phyloP scores from a whole-genome alignment of 1,140 invertebrate species.

The Diabrotica undecimpunctata region DNA sequence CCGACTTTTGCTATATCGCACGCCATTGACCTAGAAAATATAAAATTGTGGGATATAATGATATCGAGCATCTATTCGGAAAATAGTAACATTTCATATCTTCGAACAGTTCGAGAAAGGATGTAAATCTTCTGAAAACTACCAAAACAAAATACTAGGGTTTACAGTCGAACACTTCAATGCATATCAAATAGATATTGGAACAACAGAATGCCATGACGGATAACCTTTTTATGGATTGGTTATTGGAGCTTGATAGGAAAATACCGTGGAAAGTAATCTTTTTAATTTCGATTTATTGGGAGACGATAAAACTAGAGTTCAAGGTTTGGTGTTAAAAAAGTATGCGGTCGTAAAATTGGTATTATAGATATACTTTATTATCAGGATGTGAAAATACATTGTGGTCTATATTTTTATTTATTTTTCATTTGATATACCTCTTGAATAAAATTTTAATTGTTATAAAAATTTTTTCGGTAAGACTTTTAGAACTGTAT shows the following conservation, averaged over 20 bases:
- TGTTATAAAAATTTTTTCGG: no score
- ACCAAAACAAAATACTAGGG: conserved; percentile 13
- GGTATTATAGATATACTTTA: no score
- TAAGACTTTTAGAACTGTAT: no score
- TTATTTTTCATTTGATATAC: no score
- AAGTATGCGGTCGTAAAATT: no score
- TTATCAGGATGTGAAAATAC: no score
- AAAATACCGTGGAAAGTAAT: neutral
- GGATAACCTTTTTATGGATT: conserved; percentile 1
- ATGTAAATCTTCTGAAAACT: conserved; percentile 10
- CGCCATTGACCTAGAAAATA: neutral
- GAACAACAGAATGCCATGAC: neutral
- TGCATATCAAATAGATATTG: conserved; percentile 18
- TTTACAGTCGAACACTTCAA: conserved; percentile 16
- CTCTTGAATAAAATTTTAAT: no score
- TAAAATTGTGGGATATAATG: neutral
- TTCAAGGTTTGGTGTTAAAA: no score
- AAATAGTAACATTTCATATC: conserved; percentile 11
- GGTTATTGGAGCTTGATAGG: neutral
- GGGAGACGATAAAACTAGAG: no score
- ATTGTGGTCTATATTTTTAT: no score
- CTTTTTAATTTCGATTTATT: conserved; percentile 3
- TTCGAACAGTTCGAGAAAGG: neutral
- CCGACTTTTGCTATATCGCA: no score
- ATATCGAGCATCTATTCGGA: neutral